These are phyloP conservation scores for Erpobdella octoculata DNA, from an alignment of 2,888 invertebrate genomes.

Conservation along the genomic window DNA sequence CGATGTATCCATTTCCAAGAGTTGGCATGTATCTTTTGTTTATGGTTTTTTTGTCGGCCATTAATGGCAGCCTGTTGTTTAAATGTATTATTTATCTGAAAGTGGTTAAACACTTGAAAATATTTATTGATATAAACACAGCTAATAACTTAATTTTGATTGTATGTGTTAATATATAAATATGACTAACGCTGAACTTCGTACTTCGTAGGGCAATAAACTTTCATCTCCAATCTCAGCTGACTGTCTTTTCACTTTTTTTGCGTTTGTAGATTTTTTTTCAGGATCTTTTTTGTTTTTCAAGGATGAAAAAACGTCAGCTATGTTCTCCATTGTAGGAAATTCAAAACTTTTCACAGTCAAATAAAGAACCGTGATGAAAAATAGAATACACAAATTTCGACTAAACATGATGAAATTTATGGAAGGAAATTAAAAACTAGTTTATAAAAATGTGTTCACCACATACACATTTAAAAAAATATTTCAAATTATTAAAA, in stretches of 20 bases:
- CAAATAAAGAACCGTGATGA: neutral
- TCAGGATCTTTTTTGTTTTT: neutral
- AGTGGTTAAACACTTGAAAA: neutral
- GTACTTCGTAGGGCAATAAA: slow-evolving; percentile 23
- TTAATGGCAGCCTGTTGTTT: slow-evolving; percentile 23
- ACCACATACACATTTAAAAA: too few relatives aligned
- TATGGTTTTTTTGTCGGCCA: slow-evolving; percentile 22
- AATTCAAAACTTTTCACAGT: neutral
- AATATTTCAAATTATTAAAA: too few relatives aligned
- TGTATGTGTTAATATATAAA: neutral
- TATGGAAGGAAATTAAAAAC: neutral
- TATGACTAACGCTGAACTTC: slow-evolving; percentile 23
- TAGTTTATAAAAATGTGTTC: too few relatives aligned
- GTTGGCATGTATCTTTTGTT: slow-evolving; percentile 39
- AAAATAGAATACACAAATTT: neutral
- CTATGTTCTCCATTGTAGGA: slow-evolving; percentile 12
- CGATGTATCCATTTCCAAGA: slow-evolving; percentile 38
- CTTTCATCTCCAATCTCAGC: slow-evolving; percentile 31
- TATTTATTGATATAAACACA: neutral
- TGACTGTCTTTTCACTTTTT: slow-evolving; percentile 25
- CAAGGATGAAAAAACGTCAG: neutral
- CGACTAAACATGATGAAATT: neutral
- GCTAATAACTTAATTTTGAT: neutral
- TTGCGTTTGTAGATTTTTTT: neutral
- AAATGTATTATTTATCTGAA: neutral